These are phyloP conservation scores for Harmothoe impar DNA, from an alignment of 2,888 invertebrate genomes.

Conservation along the genomic window DNA sequence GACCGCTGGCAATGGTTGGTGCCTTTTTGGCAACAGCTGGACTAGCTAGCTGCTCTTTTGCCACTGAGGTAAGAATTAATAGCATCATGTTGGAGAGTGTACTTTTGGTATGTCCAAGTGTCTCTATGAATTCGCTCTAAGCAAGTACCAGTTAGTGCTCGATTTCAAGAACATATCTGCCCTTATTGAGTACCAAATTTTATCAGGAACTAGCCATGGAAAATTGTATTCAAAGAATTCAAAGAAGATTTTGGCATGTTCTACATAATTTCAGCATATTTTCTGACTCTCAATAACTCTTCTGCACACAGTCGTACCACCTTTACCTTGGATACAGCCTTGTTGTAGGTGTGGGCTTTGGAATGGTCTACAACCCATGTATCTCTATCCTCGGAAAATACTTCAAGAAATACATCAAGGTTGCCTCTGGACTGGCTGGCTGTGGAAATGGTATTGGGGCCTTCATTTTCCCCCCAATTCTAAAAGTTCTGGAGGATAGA, in stretches of 20 bases:
- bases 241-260: too few relatives aligned
- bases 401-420: conserved; percentile 15
- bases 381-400: conserved; percentile 39
- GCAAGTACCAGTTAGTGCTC: too few relatives aligned
- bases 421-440: conserved; percentile 41
- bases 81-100: too few relatives aligned
- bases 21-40: conserved; percentile 48
- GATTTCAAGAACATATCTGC: too few relatives aligned
- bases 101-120: too few relatives aligned
- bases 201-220: too few relatives aligned
- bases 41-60: conserved; percentile 24
- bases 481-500: conserved; percentile 13
- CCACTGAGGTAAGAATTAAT: conserved; percentile 23
- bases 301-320: not conserved
- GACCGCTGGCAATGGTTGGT: not conserved
- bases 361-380: conserved; percentile 47
- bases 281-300: too few relatives aligned
- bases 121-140: too few relatives aligned
- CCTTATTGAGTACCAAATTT: too few relatives aligned
- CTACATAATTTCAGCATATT: too few relatives aligned
- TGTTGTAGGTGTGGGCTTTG: conserved; percentile 12
- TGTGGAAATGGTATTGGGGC: conserved; percentile 38
- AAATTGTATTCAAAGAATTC: too few relatives aligned
- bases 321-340: not conserved
- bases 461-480: conserved; percentile 41